A percentile compares a stretch with the other conserved stretches of the same genome.
These are phyloP conservation scores for Cydia pomonella DNA, from an alignment of 1,140 invertebrate genomes.

Conservation along the genomic window DNA sequence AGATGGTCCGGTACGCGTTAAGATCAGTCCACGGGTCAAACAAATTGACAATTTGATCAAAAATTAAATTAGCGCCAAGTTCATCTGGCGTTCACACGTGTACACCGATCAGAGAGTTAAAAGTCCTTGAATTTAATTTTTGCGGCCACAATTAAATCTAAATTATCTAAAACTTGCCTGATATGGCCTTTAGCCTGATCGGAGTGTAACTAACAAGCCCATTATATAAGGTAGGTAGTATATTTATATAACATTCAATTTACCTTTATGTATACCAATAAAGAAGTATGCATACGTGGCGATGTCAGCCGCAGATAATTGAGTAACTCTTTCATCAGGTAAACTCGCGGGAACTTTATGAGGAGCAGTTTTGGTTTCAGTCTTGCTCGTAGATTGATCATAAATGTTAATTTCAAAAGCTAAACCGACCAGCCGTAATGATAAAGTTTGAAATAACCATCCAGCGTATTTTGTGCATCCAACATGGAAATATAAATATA, in stretches of 20 bases:
- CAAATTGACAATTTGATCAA: too few species aligned
- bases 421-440: conserved; percentile 65
- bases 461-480: conserved; percentile 49
- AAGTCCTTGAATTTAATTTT: too few species aligned
- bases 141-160: too few species aligned
- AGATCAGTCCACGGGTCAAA: too few species aligned
- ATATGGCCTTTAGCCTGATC: not conserved
- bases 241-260: conserved; percentile 11
- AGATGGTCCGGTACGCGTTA: too few species aligned
- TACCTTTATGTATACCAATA: conserved; percentile 74
- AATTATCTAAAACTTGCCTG: not conserved
- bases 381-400: conserved; percentile 34
- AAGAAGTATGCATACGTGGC: conserved; percentile 68
- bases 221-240: conserved; percentile 3
- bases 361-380: conserved; percentile 1
- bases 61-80: too few species aligned
- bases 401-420: conserved; percentile 62
- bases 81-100: too few species aligned
- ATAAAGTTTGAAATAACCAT: conserved; percentile 65
- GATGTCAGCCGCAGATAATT: conserved; percentile 62
- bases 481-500: conserved; percentile 54
- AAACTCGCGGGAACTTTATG: conserved; percentile 31
- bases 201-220: not conserved
- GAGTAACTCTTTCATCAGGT: conserved; percentile 38
- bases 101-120: too few species aligned